Conservation (phyloP, 2,797 vertebrate species). For the Pelochelys cantorii region DNA sequence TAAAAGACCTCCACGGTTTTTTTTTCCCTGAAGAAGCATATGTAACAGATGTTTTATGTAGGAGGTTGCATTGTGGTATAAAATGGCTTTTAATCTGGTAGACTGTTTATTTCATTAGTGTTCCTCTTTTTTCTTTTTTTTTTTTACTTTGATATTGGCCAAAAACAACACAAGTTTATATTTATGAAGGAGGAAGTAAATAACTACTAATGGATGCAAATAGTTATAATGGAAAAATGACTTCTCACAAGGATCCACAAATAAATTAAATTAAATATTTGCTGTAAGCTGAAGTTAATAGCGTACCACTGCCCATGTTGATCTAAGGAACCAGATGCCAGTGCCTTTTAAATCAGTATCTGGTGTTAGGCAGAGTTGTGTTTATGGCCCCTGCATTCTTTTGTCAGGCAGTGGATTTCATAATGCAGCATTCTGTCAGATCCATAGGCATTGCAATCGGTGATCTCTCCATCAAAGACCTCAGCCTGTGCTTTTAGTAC, state of each 20-base stretch:
- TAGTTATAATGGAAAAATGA: not conserved
- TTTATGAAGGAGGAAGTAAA: not conserved
- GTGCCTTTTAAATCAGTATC: no score
- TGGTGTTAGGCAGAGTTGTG: no score
- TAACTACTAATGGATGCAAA: not conserved
- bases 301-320: no score
- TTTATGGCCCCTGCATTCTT: no score
- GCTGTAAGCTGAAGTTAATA: not conserved
- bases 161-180: accelerated
- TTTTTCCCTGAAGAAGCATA: slow-evolving; percentile 27
- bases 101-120: not conserved
- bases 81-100: slow-evolving; percentile 12
- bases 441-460: no score
- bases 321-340: no score
- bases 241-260: not conserved
- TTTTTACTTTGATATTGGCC: not conserved
- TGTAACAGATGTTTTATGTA: slow-evolving; percentile 42
- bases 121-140: not conserved
- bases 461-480: no score
- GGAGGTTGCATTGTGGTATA: slow-evolving; percentile 55
- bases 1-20: not conserved
- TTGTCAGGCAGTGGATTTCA: no score
- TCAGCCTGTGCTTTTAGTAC: no score
- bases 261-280: not conserved
- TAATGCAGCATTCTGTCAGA: no score